These are phyloP conservation scores for Brachyhypopomus occidentalis DNA, from an alignment of 2,113 vertebrate genomes.

Conservation along the genomic window DNA sequence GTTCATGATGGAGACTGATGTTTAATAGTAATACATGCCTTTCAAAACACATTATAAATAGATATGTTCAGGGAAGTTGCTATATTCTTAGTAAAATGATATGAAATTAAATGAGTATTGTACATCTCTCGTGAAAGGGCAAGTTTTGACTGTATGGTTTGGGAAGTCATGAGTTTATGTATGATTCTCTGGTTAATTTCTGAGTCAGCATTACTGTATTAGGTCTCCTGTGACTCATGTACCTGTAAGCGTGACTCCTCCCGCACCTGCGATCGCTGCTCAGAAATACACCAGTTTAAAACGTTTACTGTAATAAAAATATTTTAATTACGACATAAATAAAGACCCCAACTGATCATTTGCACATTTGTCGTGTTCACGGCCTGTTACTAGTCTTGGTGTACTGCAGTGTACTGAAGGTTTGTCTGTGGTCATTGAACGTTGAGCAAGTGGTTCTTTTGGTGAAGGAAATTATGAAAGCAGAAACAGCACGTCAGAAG, in stretches of 20 bases:
- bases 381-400: not conserved
- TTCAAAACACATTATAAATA: not conserved
- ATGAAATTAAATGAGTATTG: not conserved
- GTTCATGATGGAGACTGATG: no score
- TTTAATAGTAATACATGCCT: not conserved
- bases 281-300: no score
- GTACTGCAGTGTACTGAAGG: no score
- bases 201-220: not conserved
- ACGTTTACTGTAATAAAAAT: no score
- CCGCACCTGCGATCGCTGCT: not conserved
- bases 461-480: slow-evolving; percentile 34
- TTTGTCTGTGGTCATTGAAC: slow-evolving; percentile 11
- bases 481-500: not conserved
- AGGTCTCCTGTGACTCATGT: not conserved
- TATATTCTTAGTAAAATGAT: not conserved
- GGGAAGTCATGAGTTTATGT: not conserved
- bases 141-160: not conserved
- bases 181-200: not conserved
- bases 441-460: slow-evolving; percentile 18
- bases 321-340: no score
- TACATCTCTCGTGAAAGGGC: not conserved
- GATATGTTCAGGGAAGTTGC: not conserved
- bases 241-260: not conserved
- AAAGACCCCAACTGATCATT: no score
- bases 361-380: not conserved